Evolutionary conservation across 2,113 vertebrate species (phyloP), one percentile per base, ranked within the genome.

Genomic region (Propithecus coquereli): DNA sequence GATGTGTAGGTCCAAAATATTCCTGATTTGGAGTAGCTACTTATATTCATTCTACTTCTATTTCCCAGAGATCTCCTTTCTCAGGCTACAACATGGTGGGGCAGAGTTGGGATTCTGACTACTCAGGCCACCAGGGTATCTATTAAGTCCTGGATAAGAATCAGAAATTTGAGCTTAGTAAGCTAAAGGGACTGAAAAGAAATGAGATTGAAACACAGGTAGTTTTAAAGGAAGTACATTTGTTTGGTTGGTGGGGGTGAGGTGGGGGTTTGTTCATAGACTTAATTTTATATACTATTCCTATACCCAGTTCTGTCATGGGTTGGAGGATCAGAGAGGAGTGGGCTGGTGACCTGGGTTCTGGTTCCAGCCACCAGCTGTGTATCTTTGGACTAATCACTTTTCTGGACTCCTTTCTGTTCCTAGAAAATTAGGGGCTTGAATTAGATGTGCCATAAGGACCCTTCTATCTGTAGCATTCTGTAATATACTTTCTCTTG

Each of bases 101-200:
- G n/a, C 37, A 63, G n/a, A 87, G 91, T 34, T 93, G 45, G 34
- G 43, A 52, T 85, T 93, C 94, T 74, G 37, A 86, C 57, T 57
- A 3, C 13, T 73, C 43, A 47, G 57, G 80, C 70, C 76, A 80
- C 34, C 34, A 47, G 79, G 11, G n/a, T 65, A 47, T 94, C 73
- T 23, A 3, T 57, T 50, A 77, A 74, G 61, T 93, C 65, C 59
- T 89, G 50, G 43, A 77, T 73, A 83, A 90, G 74, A 97, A 94
- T 82, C 76, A 71, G 61, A 90, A 97, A 94, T 93, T 70, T 76
- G 59, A 97, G 68, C 47, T 92, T 70, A 77, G 59, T 54, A 59
- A 87, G 50, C 70, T 88, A 81, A 81, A 30, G 14, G 57, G 22
- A 7, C 50, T 87, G 59, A 84, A 85, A 66, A 90, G 57, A 68